phyloP scores from a whole-genome alignment of 2,888 invertebrate genomes.

The Subacronicta megacephala region DNA sequence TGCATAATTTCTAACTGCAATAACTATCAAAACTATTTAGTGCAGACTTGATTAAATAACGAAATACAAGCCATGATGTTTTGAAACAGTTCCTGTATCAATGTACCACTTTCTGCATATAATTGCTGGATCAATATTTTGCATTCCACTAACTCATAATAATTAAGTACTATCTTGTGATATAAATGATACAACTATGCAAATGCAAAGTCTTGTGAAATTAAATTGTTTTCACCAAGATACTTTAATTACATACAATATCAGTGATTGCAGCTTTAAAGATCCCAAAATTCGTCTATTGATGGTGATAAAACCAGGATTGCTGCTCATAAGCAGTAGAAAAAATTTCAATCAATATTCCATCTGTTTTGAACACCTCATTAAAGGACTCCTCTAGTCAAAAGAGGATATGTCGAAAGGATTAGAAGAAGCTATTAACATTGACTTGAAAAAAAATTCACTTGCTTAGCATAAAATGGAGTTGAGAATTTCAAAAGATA shows the following conservation, averaged over 20 bases:
- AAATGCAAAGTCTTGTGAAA: slow-evolving; percentile 4
- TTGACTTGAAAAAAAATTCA: too few species aligned
- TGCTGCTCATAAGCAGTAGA: too few species aligned
- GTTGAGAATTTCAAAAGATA: too few species aligned
- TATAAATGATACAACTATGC: slow-evolving; percentile 2
- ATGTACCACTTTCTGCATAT: slow-evolving; percentile 28
- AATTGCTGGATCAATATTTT: slow-evolving; percentile 35
- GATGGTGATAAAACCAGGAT: too few species aligned
- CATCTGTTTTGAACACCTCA: background rate
- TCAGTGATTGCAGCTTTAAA: too few species aligned
- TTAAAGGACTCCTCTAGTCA: too few species aligned
- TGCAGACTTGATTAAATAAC: slow-evolving; percentile 14
- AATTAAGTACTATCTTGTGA: slow-evolving; percentile 8
- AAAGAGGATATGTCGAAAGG: too few species aligned
- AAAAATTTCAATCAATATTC: too few species aligned
- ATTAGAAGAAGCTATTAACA: too few species aligned
- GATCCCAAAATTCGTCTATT: too few species aligned
- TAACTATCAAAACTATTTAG: slow-evolving; percentile 11
- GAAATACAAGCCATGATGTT: slow-evolving; percentile 22
- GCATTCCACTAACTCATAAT: slow-evolving; percentile 25
- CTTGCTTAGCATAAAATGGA: too few species aligned
- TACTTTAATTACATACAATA: too few species aligned
- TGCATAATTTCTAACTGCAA: slow-evolving; percentile 8
- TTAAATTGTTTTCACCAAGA: background rate
- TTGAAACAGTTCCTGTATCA: slow-evolving; percentile 23